A percentile compares a stretch with the other conserved stretches of the same genome.
Conservation (phyloP, 2,113 vertebrate genomes). For the Eira barbara region DNA sequence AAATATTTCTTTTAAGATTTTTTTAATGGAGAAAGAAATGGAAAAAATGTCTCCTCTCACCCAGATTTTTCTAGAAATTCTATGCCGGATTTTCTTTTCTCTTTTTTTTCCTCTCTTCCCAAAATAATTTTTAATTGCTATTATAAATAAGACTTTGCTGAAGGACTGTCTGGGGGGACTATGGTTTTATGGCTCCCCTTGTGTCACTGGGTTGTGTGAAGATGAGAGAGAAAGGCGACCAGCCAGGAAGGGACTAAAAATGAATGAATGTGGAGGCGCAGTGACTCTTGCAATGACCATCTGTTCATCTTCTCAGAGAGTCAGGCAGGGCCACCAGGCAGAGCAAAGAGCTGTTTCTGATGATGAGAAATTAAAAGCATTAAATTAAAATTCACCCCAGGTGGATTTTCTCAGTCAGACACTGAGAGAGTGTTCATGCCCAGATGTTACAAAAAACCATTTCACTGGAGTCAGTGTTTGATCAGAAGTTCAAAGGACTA, state of each 20-base stretch:
- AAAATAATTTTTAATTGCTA: neutral
- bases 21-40: neutral
- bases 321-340: neutral
- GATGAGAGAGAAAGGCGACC: neutral
- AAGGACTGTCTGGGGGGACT: neutral
- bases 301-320: constrained; percentile 9
- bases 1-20: neutral
- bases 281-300: neutral
- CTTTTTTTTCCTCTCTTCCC: neutral
- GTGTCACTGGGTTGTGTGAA: neutral
- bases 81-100: neutral
- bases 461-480: neutral
- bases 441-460: neutral
- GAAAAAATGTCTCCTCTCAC: neutral
- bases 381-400: constrained; percentile 41
- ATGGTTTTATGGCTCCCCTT: neutral
- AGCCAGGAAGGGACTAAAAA: neutral
- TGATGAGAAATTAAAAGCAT: constrained; percentile 20
- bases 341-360: neutral
- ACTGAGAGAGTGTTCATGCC: neutral
- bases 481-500: neutral
- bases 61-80: neutral
- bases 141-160: neutral
- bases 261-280: neutral
- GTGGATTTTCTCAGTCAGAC: neutral